Evolutionary conservation across 1,140 invertebrate genomes (phyloP).

Genomic region (Tetramorium simillimum): DNA sequence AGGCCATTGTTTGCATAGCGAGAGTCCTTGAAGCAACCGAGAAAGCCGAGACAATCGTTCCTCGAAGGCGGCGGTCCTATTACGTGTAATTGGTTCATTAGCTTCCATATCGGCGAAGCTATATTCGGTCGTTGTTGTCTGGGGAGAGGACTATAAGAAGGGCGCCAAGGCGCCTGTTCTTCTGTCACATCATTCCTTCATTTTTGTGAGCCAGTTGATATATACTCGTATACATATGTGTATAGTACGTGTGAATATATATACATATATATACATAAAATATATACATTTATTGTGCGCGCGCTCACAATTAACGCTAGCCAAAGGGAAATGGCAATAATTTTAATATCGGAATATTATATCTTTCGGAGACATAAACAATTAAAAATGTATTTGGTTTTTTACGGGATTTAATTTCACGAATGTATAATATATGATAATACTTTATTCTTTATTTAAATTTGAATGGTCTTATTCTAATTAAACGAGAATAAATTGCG

Average conservation of each 20-base stretch:
- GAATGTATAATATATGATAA: neutral
- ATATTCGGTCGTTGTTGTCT: conserved; percentile 70
- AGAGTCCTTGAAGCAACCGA: conserved; percentile 62
- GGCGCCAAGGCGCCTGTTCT: conserved; percentile 56
- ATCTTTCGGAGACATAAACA: neutral
- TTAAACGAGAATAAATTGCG: neutral
- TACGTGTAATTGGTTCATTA: conserved; percentile 76
- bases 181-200: conserved; percentile 59
- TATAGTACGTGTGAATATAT: too few species aligned
- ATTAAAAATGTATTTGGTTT: neutral
- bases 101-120: conserved; percentile 68
- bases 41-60: conserved; percentile 68
- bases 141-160: conserved; percentile 47
- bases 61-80: conserved; percentile 70
- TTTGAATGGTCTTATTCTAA: neutral
- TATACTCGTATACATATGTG: neutral
- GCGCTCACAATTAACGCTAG: too few species aligned
- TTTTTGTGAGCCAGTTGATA: conserved; percentile 60
- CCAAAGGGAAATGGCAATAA: neutral
- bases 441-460: neutral
- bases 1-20: conserved; percentile 67
- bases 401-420: neutral
- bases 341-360: neutral
- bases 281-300: too few species aligned
- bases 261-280: too few species aligned